These are phyloP conservation scores for Mystacornis crossleyi DNA, from an alignment of 2,113 vertebrate genomes.

Conservation along the genomic window DNA sequence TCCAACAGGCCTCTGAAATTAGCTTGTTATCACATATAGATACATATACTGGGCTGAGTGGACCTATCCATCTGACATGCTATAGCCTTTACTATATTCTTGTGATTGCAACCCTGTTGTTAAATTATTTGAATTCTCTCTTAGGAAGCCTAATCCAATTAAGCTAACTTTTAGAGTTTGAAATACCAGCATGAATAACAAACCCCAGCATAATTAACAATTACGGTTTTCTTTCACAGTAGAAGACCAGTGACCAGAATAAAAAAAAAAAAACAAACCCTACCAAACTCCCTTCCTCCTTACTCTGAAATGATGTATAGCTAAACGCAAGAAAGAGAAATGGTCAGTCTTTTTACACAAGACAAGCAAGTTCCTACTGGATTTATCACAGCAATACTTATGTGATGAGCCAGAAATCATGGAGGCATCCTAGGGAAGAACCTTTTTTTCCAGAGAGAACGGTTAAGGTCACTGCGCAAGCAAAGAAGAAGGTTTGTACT, in stretches of 20 bases:
- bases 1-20: neutral
- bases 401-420: neutral
- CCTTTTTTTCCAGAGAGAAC: neutral
- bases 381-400: constrained; percentile 8
- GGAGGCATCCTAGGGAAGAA: neutral
- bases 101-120: neutral
- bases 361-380: neutral
- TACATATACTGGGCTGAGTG: neutral
- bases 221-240: neutral
- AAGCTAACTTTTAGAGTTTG: neutral
- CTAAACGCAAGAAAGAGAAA: neutral
- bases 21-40: neutral
- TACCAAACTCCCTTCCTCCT: neutral
- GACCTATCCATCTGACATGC: neutral
- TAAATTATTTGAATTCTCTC: neutral
- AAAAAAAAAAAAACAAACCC: neutral
- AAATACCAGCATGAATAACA: neutral
- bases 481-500: constrained; percentile 19
- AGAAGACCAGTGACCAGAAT: neutral
- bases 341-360: neutral
- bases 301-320: neutral
- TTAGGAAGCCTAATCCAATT: neutral
- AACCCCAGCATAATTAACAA: neutral
- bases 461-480: constrained; percentile 30
- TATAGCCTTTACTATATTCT: neutral